phyloP scores from a whole-genome alignment of 2,113 vertebrate genomes.

The Carollia perspicillata region DNA sequence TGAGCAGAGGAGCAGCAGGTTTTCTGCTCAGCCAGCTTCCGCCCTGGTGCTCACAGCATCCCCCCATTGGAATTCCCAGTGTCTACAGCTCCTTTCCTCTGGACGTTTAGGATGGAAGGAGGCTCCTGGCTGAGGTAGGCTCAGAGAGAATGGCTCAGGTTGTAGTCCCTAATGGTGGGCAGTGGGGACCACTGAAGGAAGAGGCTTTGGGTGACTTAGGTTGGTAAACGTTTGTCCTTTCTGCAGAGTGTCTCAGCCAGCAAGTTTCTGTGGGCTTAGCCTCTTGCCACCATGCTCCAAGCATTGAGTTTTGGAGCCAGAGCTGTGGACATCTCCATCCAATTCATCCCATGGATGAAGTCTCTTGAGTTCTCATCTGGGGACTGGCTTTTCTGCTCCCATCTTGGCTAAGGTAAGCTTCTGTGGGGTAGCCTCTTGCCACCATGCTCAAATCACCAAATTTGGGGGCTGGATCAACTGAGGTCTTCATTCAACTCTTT shows the following conservation, averaged over 20 bases:
- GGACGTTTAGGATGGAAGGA: neutral
- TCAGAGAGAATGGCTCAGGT: neutral
- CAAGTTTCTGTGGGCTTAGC: slow-evolving; percentile 49
- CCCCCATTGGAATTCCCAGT: neutral
- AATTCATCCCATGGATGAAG: neutral
- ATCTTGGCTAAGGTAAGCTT: neutral
- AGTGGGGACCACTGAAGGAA: neutral
- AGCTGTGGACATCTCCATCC: neutral
- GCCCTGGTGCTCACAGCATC: neutral
- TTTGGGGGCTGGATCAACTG: neutral
- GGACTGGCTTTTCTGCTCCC: too few species aligned
- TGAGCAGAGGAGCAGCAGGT: neutral
- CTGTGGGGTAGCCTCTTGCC: neutral
- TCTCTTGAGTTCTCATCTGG: too few species aligned
- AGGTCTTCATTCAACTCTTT: neutral
- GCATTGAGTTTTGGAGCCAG: too few species aligned
- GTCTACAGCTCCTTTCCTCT: neutral
- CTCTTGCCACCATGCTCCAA: neutral
- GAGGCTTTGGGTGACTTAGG: neutral
- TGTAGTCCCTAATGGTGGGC: neutral
- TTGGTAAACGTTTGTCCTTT: neutral
- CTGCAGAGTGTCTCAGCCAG: neutral
- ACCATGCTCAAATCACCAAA: neutral
- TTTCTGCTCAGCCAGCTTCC: neutral
- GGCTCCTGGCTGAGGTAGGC: neutral